Evolutionary conservation across 2,797 vertebrate genomes (phyloP), one percentile per base, ranked within the genome.

Genomic region (Crenuchus spilurus): DNA sequence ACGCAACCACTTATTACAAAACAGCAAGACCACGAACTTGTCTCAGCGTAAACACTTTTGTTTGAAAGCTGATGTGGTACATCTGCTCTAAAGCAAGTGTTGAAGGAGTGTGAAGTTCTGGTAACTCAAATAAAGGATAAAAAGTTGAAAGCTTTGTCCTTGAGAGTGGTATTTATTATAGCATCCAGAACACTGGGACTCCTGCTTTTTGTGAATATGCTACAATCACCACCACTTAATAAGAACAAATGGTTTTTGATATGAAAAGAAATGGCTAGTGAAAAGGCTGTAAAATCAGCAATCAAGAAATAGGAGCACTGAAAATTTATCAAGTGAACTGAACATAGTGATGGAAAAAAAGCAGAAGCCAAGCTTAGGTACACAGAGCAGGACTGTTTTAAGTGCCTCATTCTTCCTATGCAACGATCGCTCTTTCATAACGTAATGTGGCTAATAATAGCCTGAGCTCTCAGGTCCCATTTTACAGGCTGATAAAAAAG

Each of bases 371-470:
- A 37, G 4, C 65, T 16, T 20, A 52, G 49, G 33, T 13, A 42
- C 24, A 14, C 39, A 30, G 24, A 33, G 42, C 26, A 41, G 13
- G 39, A 66, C 8, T 71, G 28, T 20, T 55, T 18, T 13, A 80
- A 74, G 60, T 55, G 57, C 48, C 37, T 13, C 3, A 61, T 57
- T 48, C 54, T 44, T 77, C 55, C 69, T 76, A 44, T n/a, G 55
- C 67, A 80, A 52, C 26, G 28, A 71, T 20, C 70, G 20, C 26
- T 16, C 52, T 70, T 72, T 64, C 54, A 58, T 70, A 76, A 77
- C 60, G 13, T 10, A 46, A 48, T 66, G 41, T 14, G 22, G 48
- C 69, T 77, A 80, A 73, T 77, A 80, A 83, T 69, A 77, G 57
- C 4, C 52, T 20, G 31, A 39, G 46, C 39, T 52, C 33, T 74